phyloP scores from a whole-genome alignment of 1,140 invertebrate species.

The Macrotrachela quadricornifera region DNA sequence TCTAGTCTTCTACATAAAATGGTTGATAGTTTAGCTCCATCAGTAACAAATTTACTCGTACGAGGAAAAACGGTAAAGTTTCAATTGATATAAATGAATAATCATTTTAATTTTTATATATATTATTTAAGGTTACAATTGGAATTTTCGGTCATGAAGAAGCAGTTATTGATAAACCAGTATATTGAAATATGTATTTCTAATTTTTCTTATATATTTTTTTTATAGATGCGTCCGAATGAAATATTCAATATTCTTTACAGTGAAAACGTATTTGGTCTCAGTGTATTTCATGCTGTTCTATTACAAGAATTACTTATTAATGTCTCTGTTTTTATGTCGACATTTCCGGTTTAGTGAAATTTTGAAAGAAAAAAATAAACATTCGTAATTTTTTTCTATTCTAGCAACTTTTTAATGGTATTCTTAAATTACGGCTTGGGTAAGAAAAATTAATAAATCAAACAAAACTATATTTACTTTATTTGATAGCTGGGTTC shows the following conservation, averaged over 20 bases:
- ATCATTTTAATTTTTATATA: too few relatives aligned
- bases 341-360: constrained; percentile 46
- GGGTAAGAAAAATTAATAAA: constrained; percentile 18
- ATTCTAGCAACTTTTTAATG: constrained; percentile 58
- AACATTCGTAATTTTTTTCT: too few relatives aligned
- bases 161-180: constrained; percentile 71
- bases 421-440: constrained; percentile 80
- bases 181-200: too few relatives aligned
- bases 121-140: not conserved
- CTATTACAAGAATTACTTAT: constrained; percentile 83
- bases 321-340: constrained; percentile 75
- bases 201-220: too few relatives aligned
- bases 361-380: too few relatives aligned
- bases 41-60: constrained; percentile 82
- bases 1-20: constrained; percentile 72
- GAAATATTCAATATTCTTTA: constrained; percentile 44
- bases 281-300: constrained; percentile 75
- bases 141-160: constrained; percentile 76
- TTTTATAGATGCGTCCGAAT: constrained; percentile 72
- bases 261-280: constrained; percentile 37
- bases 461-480: too few relatives aligned
- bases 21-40: constrained; percentile 90
- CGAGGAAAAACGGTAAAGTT: constrained; percentile 63
- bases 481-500: constrained; percentile 43
- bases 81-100: too few relatives aligned